Evolutionary conservation across 2,797 vertebrate species (phyloP).

Genomic region (Salarias fasciatus): DNA sequence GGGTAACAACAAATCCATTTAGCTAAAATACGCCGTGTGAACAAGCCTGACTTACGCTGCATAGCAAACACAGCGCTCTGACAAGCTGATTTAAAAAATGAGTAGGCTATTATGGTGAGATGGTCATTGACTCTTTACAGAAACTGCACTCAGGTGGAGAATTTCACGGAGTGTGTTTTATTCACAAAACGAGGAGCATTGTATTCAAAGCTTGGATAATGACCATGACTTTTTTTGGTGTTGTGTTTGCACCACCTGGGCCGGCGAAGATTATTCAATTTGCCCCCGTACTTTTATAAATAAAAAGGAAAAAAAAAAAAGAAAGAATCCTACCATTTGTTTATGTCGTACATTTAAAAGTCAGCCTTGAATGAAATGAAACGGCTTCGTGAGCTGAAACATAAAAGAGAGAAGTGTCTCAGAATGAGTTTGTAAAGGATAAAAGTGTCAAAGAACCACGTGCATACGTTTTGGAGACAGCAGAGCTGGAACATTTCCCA

Average conservation of each 20-base stretch:
- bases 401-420: neutral
- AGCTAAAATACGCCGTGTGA: slow-evolving; percentile 31
- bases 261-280: slow-evolving; percentile 1
- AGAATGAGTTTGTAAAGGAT: neutral
- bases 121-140: slow-evolving; percentile 25
- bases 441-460: too few relatives aligned
- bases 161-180: slow-evolving; percentile 26
- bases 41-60: slow-evolving; percentile 15
- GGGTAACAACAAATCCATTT: slow-evolving; percentile 46
- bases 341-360: slow-evolving; percentile 5
- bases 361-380: slow-evolving; percentile 17
- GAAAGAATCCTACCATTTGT: too few relatives aligned
- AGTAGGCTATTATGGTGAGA: slow-evolving; percentile 24
- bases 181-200: slow-evolving; percentile 22
- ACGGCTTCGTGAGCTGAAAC: slow-evolving; percentile 3
- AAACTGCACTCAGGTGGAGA: slow-evolving; percentile 22
- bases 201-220: slow-evolving; percentile 26
- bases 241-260: slow-evolving; percentile 13
- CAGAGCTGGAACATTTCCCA: neutral
- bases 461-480: too few relatives aligned
- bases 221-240: neutral
- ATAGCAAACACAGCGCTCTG: slow-evolving; percentile 42
- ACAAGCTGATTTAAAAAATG: slow-evolving; percentile 41
- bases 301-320: slow-evolving; percentile 17
- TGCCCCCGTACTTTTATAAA: neutral